These are phyloP conservation scores for Condylostylus longicornis DNA, from an alignment of 1,140 invertebrate species.

Conservation along the genomic window DNA sequence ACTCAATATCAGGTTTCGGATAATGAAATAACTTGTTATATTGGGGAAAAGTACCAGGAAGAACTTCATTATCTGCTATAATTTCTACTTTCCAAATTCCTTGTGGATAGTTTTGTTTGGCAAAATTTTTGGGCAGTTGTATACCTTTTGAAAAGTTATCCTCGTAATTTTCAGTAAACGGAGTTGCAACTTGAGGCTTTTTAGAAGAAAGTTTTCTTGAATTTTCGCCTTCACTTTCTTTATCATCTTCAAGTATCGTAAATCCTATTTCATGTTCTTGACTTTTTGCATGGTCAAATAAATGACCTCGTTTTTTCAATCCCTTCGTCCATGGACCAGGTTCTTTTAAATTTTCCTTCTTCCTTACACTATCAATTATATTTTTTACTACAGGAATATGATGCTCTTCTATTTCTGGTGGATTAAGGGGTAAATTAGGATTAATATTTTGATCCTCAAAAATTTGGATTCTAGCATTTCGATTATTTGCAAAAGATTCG, in stretches of 20 bases:
- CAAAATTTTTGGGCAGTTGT: constrained; percentile 15
- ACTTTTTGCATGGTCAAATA: constrained; percentile 10
- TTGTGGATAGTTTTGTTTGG: constrained; percentile 13
- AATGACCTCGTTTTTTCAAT: constrained; percentile 18
- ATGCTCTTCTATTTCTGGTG: neutral
- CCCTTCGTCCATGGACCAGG: constrained; percentile 44
- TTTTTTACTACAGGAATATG: constrained; percentile 23
- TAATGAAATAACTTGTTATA: constrained; percentile 26
- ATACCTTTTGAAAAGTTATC: constrained; percentile 19
- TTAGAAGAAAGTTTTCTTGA: constrained; percentile 5
- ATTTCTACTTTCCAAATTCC: constrained; percentile 19
- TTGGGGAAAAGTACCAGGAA: constrained; percentile 12
- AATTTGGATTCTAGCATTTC: constrained; percentile 17
- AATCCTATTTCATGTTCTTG: constrained; percentile 15
- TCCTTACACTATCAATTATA: constrained; percentile 38
- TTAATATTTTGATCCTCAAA: constrained; percentile 24
- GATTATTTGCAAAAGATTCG: constrained; percentile 8
- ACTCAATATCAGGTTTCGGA: constrained; percentile 21
- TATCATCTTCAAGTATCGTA: constrained; percentile 24
- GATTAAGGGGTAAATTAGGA: constrained; percentile 6
- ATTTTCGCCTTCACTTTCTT: no score
- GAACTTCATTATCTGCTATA: constrained; percentile 18
- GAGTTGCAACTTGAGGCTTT: no score
- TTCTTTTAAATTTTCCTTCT: constrained; percentile 41
- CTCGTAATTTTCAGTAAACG: constrained; percentile 15